Conservation (phyloP, 2,888 invertebrate genomes). For the Hipparchia semele region DNA sequence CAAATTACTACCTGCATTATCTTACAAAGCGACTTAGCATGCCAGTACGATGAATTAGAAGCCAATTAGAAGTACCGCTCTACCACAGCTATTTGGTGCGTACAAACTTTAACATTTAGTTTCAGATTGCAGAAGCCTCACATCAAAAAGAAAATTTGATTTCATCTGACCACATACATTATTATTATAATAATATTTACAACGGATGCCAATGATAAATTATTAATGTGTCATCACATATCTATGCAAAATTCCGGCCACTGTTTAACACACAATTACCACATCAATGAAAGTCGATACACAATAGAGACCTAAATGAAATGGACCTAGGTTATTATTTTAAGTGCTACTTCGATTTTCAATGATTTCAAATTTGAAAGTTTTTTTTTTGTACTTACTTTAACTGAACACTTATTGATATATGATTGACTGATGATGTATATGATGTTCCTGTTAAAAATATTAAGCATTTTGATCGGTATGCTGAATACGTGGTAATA, state of each 20-base stretch:
- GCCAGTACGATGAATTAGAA: conserved; percentile 10
- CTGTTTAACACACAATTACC: conserved; percentile 15
- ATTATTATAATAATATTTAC: neutral
- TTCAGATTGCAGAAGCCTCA: too few relatives aligned
- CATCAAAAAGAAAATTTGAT: neutral
- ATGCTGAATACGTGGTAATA: neutral
- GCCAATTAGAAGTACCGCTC: neutral
- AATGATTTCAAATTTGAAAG: neutral
- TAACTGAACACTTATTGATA: neutral
- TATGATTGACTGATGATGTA: too few relatives aligned
- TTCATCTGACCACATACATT: neutral
- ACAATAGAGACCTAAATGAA: conserved; percentile 6
- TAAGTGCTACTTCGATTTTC: neutral
- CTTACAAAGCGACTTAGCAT: neutral
- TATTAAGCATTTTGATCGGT: too few relatives aligned
- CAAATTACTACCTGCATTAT: neutral
- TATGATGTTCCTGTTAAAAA: too few relatives aligned
- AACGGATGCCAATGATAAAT: conserved; percentile 9
- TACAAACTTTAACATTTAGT: too few relatives aligned
- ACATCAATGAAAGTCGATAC: conserved; percentile 15
- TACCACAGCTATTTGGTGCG: neutral
- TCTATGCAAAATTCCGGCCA: conserved; percentile 14
- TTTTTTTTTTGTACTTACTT: too few relatives aligned
- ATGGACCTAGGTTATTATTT: conserved; percentile 7
- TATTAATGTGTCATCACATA: conserved; percentile 14